Conservation (phyloP, 2,888 invertebrate genomes). For the Sycophila texana region DNA sequence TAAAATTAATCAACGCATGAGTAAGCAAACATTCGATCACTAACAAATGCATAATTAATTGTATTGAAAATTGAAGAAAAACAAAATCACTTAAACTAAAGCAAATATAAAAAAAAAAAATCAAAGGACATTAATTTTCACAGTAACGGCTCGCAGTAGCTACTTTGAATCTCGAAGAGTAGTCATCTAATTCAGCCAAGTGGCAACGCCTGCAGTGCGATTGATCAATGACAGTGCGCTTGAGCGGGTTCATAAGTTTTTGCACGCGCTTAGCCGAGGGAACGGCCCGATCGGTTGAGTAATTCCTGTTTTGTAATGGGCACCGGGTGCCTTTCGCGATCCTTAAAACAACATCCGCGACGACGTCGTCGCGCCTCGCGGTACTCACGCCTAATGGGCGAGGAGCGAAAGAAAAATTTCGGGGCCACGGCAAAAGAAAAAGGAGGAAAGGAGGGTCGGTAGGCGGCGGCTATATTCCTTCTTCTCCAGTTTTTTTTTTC, state of each 20-base stretch:
- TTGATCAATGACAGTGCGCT: conserved; percentile 64
- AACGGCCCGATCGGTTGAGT: conserved; percentile 63
- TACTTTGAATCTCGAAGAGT: neutral
- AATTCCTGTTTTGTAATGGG: conserved; percentile 69
- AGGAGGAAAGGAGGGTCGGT: conserved; percentile 12
- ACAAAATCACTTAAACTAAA: neutral
- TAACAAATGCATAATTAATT: too few species aligned
- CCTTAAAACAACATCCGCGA: conserved; percentile 33
- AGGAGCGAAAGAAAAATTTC: conserved; percentile 58
- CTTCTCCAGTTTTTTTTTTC: conserved; percentile 19
- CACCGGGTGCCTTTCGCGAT: conserved; percentile 55
- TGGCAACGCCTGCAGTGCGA: conserved; percentile 52
- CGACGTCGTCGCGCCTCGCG: neutral
- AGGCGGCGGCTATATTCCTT: neutral
- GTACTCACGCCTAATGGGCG: conserved; percentile 35
- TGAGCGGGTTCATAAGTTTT: conserved; percentile 62
- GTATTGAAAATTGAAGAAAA: too few species aligned
- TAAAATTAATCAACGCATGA: too few species aligned
- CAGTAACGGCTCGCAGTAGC: neutral
- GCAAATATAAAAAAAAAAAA: neutral
- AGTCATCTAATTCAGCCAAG: conserved; percentile 53
- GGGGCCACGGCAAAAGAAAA: conserved; percentile 28
- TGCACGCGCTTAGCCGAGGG: conserved; percentile 18
- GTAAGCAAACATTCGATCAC: too few species aligned
- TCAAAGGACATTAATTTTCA: neutral